Evolutionary conservation across 2,113 vertebrate genomes (phyloP), one percentile per base, ranked within the genome.

Genomic region (Climacteris rufus): DNA sequence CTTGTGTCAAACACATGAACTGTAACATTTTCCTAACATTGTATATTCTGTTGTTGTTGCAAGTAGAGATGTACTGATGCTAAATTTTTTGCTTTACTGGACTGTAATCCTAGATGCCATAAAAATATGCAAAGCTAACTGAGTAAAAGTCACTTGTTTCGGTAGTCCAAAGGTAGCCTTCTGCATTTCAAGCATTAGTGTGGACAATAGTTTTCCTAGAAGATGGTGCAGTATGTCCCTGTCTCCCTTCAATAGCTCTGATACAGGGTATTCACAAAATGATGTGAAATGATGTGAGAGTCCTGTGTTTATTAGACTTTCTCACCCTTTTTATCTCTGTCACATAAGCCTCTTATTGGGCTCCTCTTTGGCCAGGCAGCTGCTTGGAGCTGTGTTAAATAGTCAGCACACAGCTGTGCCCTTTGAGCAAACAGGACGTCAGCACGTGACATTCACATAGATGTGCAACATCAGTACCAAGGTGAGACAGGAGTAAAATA

Each of bases 311-410:
- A 88, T 39, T 91, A 42, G 75, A 88, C 68, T 90, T 95, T 60
- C 75, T 93, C 85, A 94, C 50, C 28, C 39, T 77, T 90, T 93
- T 68, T 71, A 74, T 94, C 68, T 76, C 57, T 31, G 44, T 76
- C 60, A 52, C 50, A 66, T 88, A 96, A 87, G 40, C 59, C n/a
- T 88, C 84, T 96, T 93, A 83, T 81, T 25, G 3, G 42, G 4
- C 42, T 61, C 5, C 12, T 83, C 52, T 63, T 21, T 5, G 2
- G 19, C 68, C 87, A 65, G 66, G 52, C 70, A 91, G 76, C 94
- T 93, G 79, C 49, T 88, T 0, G 0, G 60, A 33, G 47, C 24
- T 56, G 14, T 74, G 33, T 56, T 93, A 77, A 80, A 40, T 44
- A 53, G 39, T 53, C 35, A 87, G 3, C 23, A 19, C 3, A 2